A percentile compares a stretch with the other conserved stretches of the same genome.
These are phyloP conservation scores for Pomacea maculata DNA, from an alignment of 1,140 invertebrate genomes.

Conservation along the genomic window DNA sequence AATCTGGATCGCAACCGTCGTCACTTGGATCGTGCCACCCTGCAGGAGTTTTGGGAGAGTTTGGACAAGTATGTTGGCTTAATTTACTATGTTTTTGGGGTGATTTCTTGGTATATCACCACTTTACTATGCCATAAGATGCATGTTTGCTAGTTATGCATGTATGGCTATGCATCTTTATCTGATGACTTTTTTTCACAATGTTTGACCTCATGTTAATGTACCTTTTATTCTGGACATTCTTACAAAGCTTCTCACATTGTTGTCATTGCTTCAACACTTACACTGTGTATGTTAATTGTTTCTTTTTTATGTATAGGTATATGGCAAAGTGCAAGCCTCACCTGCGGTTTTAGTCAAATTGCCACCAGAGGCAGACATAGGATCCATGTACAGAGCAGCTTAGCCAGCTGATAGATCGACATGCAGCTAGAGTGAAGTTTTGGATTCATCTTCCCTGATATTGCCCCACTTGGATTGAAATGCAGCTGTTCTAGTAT, in stretches of 20 bases:
- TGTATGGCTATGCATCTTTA: background rate
- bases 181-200: background rate
- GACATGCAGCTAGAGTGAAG: background rate
- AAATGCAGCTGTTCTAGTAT: background rate
- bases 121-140: background rate
- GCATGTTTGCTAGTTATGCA: background rate
- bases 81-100: background rate
- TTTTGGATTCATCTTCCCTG: background rate
- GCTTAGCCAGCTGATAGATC: background rate
- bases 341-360: constrained; percentile 80
- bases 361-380: background rate
- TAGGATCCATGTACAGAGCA: background rate
- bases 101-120: background rate
- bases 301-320: constrained; percentile 71
- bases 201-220: background rate
- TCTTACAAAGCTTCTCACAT: background rate
- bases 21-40: constrained; percentile 93
- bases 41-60: constrained; percentile 97
- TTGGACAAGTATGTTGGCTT: constrained; percentile 82
- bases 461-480: too few species aligned
- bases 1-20: constrained; percentile 91
- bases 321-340: constrained; percentile 92
- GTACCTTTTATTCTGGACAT: too few species aligned
- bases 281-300: background rate
- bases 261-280: background rate